Percentiles rank a stretch among this genome's conserved stretches.
These are phyloP conservation scores for Drosophila serrata DNA, from an alignment of 1,140 invertebrate genomes.

Conservation along the genomic window DNA sequence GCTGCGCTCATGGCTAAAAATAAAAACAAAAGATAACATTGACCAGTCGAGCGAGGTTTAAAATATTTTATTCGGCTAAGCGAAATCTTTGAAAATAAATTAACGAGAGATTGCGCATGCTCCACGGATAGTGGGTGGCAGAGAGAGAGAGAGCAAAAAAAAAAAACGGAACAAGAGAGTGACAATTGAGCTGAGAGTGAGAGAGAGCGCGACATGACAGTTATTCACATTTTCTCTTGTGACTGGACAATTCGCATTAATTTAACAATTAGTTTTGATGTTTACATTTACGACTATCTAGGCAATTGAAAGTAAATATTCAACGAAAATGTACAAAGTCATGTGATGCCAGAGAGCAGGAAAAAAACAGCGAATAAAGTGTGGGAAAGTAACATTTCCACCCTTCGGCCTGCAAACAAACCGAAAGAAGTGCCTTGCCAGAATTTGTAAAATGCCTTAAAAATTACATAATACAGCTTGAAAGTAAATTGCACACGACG, in stretches of 20 bases:
- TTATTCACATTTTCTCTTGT: slow-evolving; percentile 67
- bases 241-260: slow-evolving; percentile 70
- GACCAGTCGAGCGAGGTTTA: slow-evolving; percentile 62
- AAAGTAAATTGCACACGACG: slow-evolving; percentile 15
- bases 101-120: slow-evolving; percentile 60
- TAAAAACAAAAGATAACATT: slow-evolving; percentile 62
- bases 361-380: slow-evolving; percentile 9
- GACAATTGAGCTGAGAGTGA: slow-evolving; percentile 1
- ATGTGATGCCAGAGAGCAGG: slow-evolving; percentile 53
- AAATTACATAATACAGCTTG: slow-evolving; percentile 70
- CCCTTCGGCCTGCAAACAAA: slow-evolving; percentile 28
- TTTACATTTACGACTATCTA: slow-evolving; percentile 38
- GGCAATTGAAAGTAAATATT: slow-evolving; percentile 31
- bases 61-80: slow-evolving; percentile 19
- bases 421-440: slow-evolving; percentile 61
- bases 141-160: slow-evolving; percentile 23
- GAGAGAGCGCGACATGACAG: slow-evolving; percentile 46
- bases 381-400: slow-evolving; percentile 15
- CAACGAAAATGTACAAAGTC: slow-evolving; percentile 36
- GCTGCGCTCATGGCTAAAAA: slow-evolving; percentile 67
- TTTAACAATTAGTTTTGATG: slow-evolving; percentile 72
- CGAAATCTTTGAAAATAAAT: slow-evolving; percentile 40
- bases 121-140: slow-evolving; percentile 56
- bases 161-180: slow-evolving; percentile 10
- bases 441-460: slow-evolving; percentile 59